These are phyloP conservation scores for Hylaeus volcanicus DNA, from an alignment of 1,140 invertebrate genomes.

Conservation along the genomic window DNA sequence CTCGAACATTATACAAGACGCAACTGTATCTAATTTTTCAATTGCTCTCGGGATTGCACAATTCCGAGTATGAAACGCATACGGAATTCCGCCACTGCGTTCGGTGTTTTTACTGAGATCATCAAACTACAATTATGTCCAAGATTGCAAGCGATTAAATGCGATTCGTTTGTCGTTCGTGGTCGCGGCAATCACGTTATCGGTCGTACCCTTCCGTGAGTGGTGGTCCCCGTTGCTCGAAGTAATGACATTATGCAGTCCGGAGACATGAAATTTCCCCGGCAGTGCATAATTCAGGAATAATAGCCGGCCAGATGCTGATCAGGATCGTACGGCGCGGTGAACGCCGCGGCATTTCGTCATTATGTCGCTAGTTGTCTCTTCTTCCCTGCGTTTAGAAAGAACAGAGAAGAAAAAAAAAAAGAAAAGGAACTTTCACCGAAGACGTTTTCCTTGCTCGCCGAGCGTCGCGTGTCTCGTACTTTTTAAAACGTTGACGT, in stretches of 20 bases:
- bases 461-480: neutral
- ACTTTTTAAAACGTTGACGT: neutral
- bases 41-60: too few species aligned
- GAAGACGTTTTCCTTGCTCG: neutral
- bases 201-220: neutral
- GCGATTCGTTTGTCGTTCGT: neutral
- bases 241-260: neutral
- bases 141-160: neutral
- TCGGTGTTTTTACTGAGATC: too few species aligned
- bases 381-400: neutral
- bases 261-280: constrained; percentile 4
- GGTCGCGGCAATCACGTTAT: neutral
- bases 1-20: too few species aligned
- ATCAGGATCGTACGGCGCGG: constrained; percentile 8
- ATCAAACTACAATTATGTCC: neutral
- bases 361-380: neutral
- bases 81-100: too few species aligned
- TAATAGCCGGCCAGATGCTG: constrained; percentile 6
- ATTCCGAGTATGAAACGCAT: too few species aligned
- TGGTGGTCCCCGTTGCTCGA: neutral
- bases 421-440: constrained; percentile 20
- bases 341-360: constrained; percentile 9
- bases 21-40: too few species aligned
- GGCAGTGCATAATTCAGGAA: constrained; percentile 8
- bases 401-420: neutral